Evolutionary conservation across 2,113 vertebrate species (phyloP).

Genomic region (Chaenogobius annularis): DNA sequence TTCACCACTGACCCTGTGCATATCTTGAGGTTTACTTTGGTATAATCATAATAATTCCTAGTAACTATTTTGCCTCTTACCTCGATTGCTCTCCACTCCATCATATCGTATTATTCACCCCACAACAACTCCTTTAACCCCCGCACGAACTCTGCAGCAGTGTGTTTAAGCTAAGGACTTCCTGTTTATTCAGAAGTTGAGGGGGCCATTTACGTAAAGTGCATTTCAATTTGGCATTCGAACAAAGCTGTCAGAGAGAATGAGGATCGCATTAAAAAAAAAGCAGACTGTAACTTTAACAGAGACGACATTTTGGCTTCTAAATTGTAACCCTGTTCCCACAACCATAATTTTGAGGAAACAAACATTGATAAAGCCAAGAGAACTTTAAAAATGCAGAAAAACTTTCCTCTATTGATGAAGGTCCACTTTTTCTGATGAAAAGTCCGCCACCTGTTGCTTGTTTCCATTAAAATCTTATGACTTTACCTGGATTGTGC

Average conservation of each 20-base stretch:
- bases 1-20: too few species aligned
- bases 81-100: too few species aligned
- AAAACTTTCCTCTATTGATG: not conserved
- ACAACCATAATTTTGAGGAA: not conserved
- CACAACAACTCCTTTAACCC: not conserved
- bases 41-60: too few species aligned
- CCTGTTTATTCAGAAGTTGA: not conserved
- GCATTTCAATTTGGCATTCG: slow-evolving; percentile 32
- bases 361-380: not conserved
- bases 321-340: not conserved
- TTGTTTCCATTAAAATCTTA: too few species aligned
- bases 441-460: too few species aligned
- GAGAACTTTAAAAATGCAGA: not conserved
- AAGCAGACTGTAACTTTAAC: not conserved
- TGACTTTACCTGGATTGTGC: too few species aligned
- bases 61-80: too few species aligned
- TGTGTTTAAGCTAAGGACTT: not conserved
- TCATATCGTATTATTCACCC: not conserved
- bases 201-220: not conserved
- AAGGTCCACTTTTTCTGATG: too few species aligned
- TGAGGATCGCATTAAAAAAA: slow-evolving; percentile 28
- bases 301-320: not conserved
- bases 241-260: slow-evolving; percentile 16
- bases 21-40: too few species aligned
- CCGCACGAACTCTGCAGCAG: not conserved